Percentiles rank a stretch among this genome's conserved stretches.
phyloP scores from a whole-genome alignment of 2,113 vertebrate species.

The Elephantulus edwardii region DNA sequence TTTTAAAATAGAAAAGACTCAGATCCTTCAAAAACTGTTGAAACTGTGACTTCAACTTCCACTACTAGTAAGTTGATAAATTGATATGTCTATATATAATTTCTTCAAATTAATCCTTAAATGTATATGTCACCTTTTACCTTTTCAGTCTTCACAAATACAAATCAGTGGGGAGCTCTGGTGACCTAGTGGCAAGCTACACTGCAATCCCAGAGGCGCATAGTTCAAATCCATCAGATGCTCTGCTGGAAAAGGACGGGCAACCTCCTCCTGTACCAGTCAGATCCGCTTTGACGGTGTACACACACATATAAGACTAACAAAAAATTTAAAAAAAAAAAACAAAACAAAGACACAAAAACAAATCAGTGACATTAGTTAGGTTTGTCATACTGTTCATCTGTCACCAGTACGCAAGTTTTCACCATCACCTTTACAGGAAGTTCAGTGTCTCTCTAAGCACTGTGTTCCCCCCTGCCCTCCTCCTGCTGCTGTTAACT shows the following conservation, averaged over 20 bases:
- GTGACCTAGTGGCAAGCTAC: too few relatives aligned
- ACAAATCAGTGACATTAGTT: not conserved
- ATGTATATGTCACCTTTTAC: not conserved
- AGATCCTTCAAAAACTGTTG: constrained; percentile 56
- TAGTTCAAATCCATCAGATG: too few relatives aligned
- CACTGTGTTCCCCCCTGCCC: not conserved
- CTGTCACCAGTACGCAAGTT: not conserved
- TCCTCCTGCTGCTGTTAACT: not conserved
- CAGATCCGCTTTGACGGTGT: too few relatives aligned
- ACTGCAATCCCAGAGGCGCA: too few relatives aligned
- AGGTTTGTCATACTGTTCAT: not conserved
- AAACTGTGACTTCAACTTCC: constrained; percentile 29
- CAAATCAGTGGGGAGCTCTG: too few relatives aligned
- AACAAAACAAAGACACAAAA: too few relatives aligned
- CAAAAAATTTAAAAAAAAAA: too few relatives aligned
- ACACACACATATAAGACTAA: too few relatives aligned
- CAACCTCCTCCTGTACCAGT: too few relatives aligned
- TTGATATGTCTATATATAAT: not conserved
- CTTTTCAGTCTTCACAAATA: not conserved
- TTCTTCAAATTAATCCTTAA: not conserved
- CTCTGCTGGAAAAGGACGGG: too few relatives aligned
- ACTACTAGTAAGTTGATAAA: constrained; percentile 70
- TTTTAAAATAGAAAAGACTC: constrained; percentile 75
- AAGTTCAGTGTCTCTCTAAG: not conserved
- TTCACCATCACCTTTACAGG: not conserved